Evolutionary conservation across 2,888 invertebrate genomes (phyloP), one percentile per base, ranked within the genome.

Genomic region (Latrodectus elegans): DNA sequence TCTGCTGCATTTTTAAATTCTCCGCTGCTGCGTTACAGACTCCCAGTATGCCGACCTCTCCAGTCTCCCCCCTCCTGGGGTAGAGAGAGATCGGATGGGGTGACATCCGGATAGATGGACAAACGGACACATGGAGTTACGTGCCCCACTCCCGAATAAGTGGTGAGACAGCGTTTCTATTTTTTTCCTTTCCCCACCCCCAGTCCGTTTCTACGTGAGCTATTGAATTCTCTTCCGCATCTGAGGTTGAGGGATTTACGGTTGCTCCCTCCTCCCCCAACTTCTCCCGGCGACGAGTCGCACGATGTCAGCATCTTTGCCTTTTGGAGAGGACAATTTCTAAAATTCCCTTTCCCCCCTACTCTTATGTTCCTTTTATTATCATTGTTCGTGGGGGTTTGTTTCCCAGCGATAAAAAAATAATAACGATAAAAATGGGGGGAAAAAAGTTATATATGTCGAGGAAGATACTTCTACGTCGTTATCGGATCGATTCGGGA

Each of bases 221-320:
- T 64, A 80, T 80, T 80, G 72, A 80, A 80, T 72, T 10, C 79
- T 55, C 75, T 26, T 60, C 71, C 17, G n/a, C 60, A n/a, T 14
- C 71, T 49, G 22, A 49, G 67, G 67, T 55, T 65, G 11, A 12
- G 80, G 72, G 72, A 72, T 80, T 72, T 80, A 80, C 52, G 64
- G 71, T 38, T 17, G 22, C 51, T 49, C 49, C 12, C n/a, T n/a
- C 60, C 38, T 11, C 12, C n/a, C 12, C 60, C 6, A 60, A 60
- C 60, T 11, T 12, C 38, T 38, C 38, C 38, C 26, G 15, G 68
- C 70, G 55, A 67, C 26, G 64, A 75, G 70, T 55, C 64, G 49
- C 52, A 80, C 55, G 75, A 75, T 70, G 75, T 85, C 86, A 86
- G 80, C 86, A 76, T 81, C 76, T 86, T 80, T 85, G 79, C 73